A percentile compares a stretch with the other conserved stretches of the same genome.
phyloP scores from a whole-genome alignment of 2,113 vertebrate genomes.

The Tonatia bakeri region DNA sequence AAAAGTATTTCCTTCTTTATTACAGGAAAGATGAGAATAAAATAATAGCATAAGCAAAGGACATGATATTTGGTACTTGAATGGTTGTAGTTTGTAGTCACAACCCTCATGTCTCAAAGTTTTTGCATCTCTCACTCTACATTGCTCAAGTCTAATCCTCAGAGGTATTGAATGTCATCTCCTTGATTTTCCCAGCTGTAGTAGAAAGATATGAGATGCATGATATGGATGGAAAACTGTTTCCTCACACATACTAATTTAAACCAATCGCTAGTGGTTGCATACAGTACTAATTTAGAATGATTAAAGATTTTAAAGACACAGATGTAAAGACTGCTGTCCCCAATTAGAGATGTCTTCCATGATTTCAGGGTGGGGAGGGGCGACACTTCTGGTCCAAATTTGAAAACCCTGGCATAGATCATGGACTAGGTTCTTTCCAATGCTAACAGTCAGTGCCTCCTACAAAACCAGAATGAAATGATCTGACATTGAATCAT shows the following conservation, averaged over 20 bases:
- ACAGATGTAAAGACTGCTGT: background rate
- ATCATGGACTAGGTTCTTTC: background rate
- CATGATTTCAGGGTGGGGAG: background rate
- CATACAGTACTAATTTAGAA: background rate
- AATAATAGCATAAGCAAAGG: background rate
- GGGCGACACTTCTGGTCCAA: background rate
- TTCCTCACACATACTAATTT: background rate
- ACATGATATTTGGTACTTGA: background rate
- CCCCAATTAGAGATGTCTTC: background rate
- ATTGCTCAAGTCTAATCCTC: background rate
- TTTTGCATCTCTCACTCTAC: background rate
- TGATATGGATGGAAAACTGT: background rate
- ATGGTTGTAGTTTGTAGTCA: background rate
- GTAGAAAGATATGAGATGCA: background rate
- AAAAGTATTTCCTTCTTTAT: background rate
- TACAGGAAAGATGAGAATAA: background rate
- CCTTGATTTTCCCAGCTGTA: background rate
- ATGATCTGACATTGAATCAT: slow-evolving; percentile 22
- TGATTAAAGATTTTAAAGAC: background rate
- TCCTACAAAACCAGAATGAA: slow-evolving; percentile 39
- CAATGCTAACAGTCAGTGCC: background rate
- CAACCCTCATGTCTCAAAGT: background rate
- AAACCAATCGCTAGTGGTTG: background rate
- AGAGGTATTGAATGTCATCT: background rate
- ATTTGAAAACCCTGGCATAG: slow-evolving; percentile 40